Conservation (phyloP, 2,888 invertebrate species). For the Drosophila ustulata region DNA sequence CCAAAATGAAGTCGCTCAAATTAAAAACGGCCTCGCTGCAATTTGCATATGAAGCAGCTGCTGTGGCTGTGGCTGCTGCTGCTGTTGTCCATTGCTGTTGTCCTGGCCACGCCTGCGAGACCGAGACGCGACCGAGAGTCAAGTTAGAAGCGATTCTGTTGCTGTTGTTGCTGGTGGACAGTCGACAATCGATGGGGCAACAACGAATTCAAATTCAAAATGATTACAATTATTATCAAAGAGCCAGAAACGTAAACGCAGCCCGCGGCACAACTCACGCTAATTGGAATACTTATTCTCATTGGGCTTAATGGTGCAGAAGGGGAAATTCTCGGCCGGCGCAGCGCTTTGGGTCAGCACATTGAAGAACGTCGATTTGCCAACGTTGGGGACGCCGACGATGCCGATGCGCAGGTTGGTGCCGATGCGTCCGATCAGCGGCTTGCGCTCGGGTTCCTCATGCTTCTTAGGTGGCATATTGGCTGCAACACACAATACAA, state of each 20-base stretch:
- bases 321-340: conserved; percentile 99
- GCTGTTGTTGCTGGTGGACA: conserved; percentile 8
- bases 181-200: conserved; percentile 25
- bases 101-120: conserved; percentile 46
- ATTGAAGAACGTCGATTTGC: conserved; percentile 99
- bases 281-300: conserved; percentile 95
- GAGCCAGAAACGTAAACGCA: conserved; percentile 29
- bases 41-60: conserved; percentile 79
- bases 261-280: conserved; percentile 31
- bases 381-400: conserved; percentile 97
- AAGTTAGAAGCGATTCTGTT: conserved; percentile 46
- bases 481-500: background rate
- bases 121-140: conserved; percentile 4
- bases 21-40: conserved; percentile 65
- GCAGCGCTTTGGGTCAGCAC: conserved; percentile 98
- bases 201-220: conserved; percentile 47
- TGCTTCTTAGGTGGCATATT: conserved; percentile 92
- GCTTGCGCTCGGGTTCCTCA: conserved; percentile 94
- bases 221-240: conserved; percentile 73
- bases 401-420: conserved; percentile 99
- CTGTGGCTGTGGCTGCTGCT: background rate
- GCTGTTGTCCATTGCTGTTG: conserved; percentile 2
- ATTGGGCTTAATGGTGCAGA: conserved; percentile 99
- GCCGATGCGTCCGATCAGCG: conserved; percentile 96
- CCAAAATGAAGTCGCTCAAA: conserved; percentile 81